Evolutionary conservation across 2,113 vertebrate genomes (phyloP).

Genomic region (Microtus oregoni): DNA sequence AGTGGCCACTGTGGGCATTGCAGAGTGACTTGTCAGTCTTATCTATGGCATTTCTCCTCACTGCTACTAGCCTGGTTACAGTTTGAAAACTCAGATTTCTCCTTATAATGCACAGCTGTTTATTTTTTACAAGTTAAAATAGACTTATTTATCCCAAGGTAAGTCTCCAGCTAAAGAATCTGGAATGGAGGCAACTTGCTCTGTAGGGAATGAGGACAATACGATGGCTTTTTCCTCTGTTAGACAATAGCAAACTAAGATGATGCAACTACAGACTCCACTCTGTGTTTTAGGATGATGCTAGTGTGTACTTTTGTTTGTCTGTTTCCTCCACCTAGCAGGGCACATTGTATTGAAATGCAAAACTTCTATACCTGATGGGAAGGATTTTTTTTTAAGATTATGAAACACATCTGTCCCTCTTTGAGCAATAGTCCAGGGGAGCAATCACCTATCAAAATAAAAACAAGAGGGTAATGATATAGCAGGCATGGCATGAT

Average conservation of each 20-base stretch:
- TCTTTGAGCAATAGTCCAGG: slow-evolving; percentile 69
- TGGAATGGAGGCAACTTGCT: background rate
- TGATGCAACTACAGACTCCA: background rate
- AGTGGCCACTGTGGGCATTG: background rate
- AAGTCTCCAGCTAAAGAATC: background rate
- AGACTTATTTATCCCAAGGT: background rate
- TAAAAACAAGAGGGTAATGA: slow-evolving; percentile 75
- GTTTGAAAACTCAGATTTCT: background rate
- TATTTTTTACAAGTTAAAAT: slow-evolving; percentile 4
- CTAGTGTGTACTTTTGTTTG: background rate
- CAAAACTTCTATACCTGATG: slow-evolving; percentile 33
- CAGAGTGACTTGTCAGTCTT: background rate
- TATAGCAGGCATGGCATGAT: slow-evolving; percentile 73
- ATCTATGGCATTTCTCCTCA: background rate
- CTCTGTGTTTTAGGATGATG: slow-evolving; percentile 42
- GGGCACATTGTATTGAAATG: slow-evolving; percentile 32
- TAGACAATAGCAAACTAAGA: slow-evolving; percentile 41
- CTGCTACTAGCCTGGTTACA: background rate
- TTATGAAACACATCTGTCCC: slow-evolving; percentile 62
- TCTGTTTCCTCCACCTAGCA: background rate
- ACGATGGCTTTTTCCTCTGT: background rate
- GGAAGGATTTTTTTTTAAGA: slow-evolving; percentile 64
- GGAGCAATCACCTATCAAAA: slow-evolving; percentile 64
- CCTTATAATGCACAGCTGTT: background rate
- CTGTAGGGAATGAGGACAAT: slow-evolving; percentile 43